Base-by-base conservation (phyloP, 2,113 vertebrate genomes). In the Sprattus sprattus region DNA sequence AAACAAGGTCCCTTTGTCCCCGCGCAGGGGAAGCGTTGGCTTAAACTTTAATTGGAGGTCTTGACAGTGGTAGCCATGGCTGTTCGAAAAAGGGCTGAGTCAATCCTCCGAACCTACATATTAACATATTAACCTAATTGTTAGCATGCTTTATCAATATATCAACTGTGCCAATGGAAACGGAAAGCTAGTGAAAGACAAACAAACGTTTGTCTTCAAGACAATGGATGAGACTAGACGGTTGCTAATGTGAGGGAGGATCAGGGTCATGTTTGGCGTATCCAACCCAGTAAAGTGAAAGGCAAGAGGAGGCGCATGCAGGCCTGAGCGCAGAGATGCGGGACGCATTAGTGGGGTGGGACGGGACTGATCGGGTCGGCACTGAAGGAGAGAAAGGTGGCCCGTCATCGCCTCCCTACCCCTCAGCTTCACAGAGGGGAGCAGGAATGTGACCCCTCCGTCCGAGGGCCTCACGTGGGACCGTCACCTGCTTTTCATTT, bases 401-500 rank as follows among this genome's bases (percentile, higher is more conserved):
- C 28, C 85, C 28, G 82, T 67, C 20, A 84, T 82, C 81, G 32
- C 83, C 81, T 52, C 4, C 57, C 64, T 71, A 78, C 83, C 67
- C 84, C 9, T 54, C 60, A 28, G 67, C 78, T 54, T 39, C 50
- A 71, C 32, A 2, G 18, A 47, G 39, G 28, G 25, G 88, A 22
- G 32, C 46, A n/a, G 81, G 87, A 88, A 87, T 86, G 87, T 88
- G 85, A 90, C 90, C 91, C 64, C 84, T 88, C 50, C 78, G 78
- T 85, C 83, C 81, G 83, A 67, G 45, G 45, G 8, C 80, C 80
- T 88, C 78, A 86, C 71, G 46, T 84, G 47, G 89, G 92, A 91
- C 87, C 89, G 93, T 95, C 94, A 94, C 93, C 94, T 95, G 95
- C 93, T 95, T 95, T 94, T 94, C 92, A 95, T 95, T 95, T 95